A percentile compares a stretch with the other conserved stretches of the same genome.
phyloP scores from a whole-genome alignment of 2,888 invertebrate genomes.

The Watsonalla cultraria region DNA sequence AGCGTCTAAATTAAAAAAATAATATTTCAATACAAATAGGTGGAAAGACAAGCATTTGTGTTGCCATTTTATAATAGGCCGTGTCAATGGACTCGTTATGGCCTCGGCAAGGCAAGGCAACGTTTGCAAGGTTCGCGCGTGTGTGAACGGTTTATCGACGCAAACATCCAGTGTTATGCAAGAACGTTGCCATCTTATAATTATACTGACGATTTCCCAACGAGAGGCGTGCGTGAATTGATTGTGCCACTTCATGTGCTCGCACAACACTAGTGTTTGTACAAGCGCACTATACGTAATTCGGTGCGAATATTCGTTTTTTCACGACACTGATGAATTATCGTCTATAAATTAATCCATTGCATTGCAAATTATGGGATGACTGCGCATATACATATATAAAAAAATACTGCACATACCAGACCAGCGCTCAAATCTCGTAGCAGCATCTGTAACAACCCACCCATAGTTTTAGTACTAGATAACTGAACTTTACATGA shows the following conservation, averaged over 20 bases:
- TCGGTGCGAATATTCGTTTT: slow-evolving; percentile 26
- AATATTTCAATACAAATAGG: not conserved
- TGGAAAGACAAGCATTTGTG: not conserved
- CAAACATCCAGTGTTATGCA: slow-evolving; percentile 16
- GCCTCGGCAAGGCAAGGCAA: slow-evolving; percentile 23
- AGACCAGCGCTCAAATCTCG: too few relatives aligned
- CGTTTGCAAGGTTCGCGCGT: slow-evolving; percentile 9
- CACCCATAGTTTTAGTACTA: too few relatives aligned
- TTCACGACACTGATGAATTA: too few relatives aligned
- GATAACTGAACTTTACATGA: too few relatives aligned
- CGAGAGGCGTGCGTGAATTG: slow-evolving; percentile 32
- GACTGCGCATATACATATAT: too few relatives aligned
- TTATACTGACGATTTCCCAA: slow-evolving; percentile 40
- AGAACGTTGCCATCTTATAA: slow-evolving; percentile 20
- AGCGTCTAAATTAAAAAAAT: not conserved
- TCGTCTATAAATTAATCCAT: too few relatives aligned
- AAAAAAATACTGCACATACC: too few relatives aligned
- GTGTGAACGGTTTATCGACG: not conserved
- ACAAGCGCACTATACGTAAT: slow-evolving; percentile 17
- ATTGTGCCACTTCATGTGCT: slow-evolving; percentile 35
- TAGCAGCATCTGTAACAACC: too few relatives aligned
- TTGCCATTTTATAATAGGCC: slow-evolving; percentile 4
- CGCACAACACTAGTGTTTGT: slow-evolving; percentile 36
- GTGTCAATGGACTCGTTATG: slow-evolving; percentile 34
- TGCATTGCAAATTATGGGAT: too few relatives aligned